phyloP scores from a whole-genome alignment of 2,113 vertebrate species.

The Probosciger aterrimus region DNA sequence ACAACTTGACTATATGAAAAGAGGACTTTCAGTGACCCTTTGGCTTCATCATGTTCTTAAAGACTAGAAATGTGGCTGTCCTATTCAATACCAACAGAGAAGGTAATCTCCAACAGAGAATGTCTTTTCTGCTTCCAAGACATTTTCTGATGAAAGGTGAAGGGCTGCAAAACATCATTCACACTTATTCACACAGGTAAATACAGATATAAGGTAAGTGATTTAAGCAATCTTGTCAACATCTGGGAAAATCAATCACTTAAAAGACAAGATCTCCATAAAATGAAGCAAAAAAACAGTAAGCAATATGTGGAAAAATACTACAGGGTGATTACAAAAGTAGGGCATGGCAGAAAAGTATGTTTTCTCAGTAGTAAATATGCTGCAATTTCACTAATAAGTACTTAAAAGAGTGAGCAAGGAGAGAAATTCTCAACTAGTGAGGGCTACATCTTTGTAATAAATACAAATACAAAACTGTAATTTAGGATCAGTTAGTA shows the following conservation, averaged over 20 bases:
- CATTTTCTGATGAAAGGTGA: background rate
- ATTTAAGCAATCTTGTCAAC: background rate
- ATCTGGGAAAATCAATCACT: background rate
- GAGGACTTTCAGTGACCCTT: background rate
- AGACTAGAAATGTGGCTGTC: background rate
- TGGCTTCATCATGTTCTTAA: background rate
- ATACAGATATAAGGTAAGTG: background rate
- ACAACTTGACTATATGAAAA: background rate
- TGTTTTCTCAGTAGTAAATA: background rate
- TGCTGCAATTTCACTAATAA: background rate
- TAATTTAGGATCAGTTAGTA: background rate
- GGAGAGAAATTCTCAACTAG: background rate
- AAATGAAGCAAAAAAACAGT: background rate
- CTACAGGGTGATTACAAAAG: background rate
- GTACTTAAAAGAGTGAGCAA: background rate
- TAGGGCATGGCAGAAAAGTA: background rate
- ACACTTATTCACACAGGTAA: background rate
- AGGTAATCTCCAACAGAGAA: background rate
- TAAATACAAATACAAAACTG: background rate
- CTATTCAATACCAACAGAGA: background rate
- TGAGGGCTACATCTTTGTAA: background rate
- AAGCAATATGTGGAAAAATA: background rate
- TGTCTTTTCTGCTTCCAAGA: background rate
- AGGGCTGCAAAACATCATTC: background rate
- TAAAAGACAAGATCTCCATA: background rate